Percentiles rank a stretch among this genome's conserved stretches.
phyloP scores from a whole-genome alignment of 1,140 invertebrate species.

The Polypedilum vanderplanki region DNA sequence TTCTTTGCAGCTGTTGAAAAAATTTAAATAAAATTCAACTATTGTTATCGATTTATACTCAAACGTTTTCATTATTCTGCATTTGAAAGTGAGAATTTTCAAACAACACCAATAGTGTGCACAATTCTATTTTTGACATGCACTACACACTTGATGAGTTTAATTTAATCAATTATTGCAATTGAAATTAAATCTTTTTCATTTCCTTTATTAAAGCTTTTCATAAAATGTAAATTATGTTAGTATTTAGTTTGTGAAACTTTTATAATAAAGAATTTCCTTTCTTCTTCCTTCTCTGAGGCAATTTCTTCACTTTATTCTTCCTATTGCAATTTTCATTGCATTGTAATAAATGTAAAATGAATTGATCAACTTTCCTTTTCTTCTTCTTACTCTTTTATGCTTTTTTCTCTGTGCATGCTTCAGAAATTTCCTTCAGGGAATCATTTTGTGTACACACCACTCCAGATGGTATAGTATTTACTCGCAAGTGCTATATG shows the following conservation, averaged over 20 bases:
- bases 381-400: not conserved
- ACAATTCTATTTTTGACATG: no score
- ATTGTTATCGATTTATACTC: no score
- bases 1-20: no score
- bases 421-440: not conserved
- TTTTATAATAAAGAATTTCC: not conserved
- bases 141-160: no score
- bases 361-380: not conserved
- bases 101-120: no score
- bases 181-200: not conserved
- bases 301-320: not conserved
- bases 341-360: not conserved
- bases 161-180: not conserved
- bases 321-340: not conserved
- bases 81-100: no score
- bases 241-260: not conserved
- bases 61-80: no score
- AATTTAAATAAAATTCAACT: no score
- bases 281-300: not conserved
- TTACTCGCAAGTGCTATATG: no score
- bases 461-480: not conserved
- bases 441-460: slow-evolving; percentile 2
- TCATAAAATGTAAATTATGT: not conserved
- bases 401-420: no score
- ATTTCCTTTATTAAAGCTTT: not conserved